phyloP scores from a whole-genome alignment of 2,888 invertebrate species.

The Lasioglossum pauxillum region DNA sequence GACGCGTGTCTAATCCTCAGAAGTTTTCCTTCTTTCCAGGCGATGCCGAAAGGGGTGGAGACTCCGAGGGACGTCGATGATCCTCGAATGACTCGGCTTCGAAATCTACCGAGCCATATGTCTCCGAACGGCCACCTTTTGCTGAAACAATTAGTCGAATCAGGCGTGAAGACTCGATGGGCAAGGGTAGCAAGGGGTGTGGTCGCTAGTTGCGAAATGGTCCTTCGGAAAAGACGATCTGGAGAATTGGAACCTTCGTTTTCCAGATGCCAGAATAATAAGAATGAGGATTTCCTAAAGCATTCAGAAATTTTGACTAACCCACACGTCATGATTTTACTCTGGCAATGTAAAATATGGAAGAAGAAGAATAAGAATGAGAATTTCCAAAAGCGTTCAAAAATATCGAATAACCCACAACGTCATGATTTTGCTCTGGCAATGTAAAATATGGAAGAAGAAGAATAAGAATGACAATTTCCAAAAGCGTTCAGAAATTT shows the following conservation, averaged over 20 bases:
- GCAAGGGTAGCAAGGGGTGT: conserved; percentile 77
- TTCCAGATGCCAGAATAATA: conserved; percentile 56
- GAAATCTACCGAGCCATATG: conserved; percentile 68
- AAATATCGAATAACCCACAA: neutral
- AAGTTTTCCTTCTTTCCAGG: conserved; percentile 32
- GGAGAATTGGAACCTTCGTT: conserved; percentile 50
- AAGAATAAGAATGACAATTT: no score
- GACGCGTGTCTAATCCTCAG: conserved; percentile 68
- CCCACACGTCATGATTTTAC: neutral
- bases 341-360: neutral
- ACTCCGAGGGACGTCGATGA: conserved; percentile 42
- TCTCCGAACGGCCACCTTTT: conserved; percentile 40
- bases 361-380: neutral
- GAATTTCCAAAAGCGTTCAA: neutral
- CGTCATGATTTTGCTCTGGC: no score
- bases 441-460: no score
- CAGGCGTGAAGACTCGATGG: conserved; percentile 75
- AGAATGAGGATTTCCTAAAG: neutral
- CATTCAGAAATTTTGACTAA: neutral
- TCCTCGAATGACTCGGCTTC: conserved; percentile 64
- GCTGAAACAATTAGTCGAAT: conserved; percentile 73
- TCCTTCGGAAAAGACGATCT: conserved; percentile 28
- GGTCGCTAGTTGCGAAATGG: conserved; percentile 79
- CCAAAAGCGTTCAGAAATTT: neutral
- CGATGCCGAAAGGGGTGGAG: conserved; percentile 69